Base-by-base conservation (phyloP, 1,140 invertebrate genomes). In the Euwallacea fornicatus region DNA sequence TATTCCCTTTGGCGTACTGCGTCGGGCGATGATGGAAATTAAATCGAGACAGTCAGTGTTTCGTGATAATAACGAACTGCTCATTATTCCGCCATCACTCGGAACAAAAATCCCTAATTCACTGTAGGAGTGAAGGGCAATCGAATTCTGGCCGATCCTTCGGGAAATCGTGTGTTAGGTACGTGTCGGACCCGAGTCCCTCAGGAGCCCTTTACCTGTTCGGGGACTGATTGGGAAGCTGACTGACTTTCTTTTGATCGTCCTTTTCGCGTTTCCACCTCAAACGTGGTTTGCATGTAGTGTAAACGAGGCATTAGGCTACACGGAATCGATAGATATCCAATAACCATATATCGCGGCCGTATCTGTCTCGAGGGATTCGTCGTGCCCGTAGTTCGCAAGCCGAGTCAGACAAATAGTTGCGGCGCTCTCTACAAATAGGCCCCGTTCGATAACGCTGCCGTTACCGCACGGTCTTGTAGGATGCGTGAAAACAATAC, bases 191-290 rank as follows among this genome's bases (percentile, higher is more conserved):
- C 58, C 71, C 50, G 21, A 21, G 55, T 76, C 77, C 74, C 78
- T 61, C 43, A 69, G 76, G 78, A 76, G 73, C 77, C 76, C 75
- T 80, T 81, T 79, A 81, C 78, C 78, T 80, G 79, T 76, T 77
- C 77, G 66, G 74, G 73, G 77, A 78, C 79, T 80, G 79, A 80
- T 80, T 79, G 78, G 76, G 79, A 80, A 78, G 73, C 71, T 43
- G 42, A 50, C 46, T 43, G 15, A 61, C 47, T 46, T 42, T 66
- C 46, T 33, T 59, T 71, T 47, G 60, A 55, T 62, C 69, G 60
- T 58, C 43, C 50, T 55, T 69, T 62, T 13, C 42, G 16, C 59
- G 46, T 43, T 59, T 10, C 54, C 16, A 46, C 59, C 42, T 56
- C n/a, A 11, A n/a, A 58, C 59, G 8, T 43, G 59, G 11, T 70